Percentiles rank a stretch among this genome's conserved stretches.
phyloP scores from a whole-genome alignment of 1,140 invertebrate genomes.

The Drosophila varians region DNA sequence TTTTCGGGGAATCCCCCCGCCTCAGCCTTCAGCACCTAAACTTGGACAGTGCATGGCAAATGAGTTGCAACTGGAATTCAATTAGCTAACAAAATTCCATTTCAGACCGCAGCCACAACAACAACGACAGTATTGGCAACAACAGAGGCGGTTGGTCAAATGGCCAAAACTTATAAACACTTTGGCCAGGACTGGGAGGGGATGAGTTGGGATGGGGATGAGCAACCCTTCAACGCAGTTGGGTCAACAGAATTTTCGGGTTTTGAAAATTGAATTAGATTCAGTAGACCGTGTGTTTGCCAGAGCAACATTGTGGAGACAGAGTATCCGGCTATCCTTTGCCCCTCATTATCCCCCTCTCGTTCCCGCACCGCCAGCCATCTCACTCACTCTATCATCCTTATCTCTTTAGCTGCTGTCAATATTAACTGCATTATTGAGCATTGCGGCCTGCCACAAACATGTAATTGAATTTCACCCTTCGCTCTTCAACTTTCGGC shows the following conservation, averaged over 20 bases:
- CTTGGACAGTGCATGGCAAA: constrained; percentile 66
- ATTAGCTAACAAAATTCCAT: constrained; percentile 82
- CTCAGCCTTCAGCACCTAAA: constrained; percentile 4
- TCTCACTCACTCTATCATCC: not conserved
- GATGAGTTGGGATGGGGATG: not conserved
- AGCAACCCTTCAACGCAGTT: constrained; percentile 71
- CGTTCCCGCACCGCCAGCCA: not conserved
- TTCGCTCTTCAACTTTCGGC: constrained; percentile 40
- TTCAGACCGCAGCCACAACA: constrained; percentile 60
- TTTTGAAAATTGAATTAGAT: constrained; percentile 82
- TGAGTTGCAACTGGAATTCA: constrained; percentile 82
- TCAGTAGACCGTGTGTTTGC: constrained; percentile 71
- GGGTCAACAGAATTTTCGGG: constrained; percentile 78
- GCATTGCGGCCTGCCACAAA: constrained; percentile 80
- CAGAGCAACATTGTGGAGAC: constrained; percentile 21
- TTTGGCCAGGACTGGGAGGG: constrained; percentile 21
- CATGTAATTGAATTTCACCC: constrained; percentile 81
- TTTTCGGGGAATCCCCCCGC: not conserved
- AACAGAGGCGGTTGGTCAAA: constrained; percentile 46
- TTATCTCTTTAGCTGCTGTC: constrained; percentile 32
- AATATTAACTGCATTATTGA: constrained; percentile 83
- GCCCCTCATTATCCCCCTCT: not conserved
- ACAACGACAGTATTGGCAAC: constrained; percentile 36
- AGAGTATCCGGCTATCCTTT: constrained; percentile 18
- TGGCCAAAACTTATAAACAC: constrained; percentile 77